A percentile compares a stretch with the other conserved stretches of the same genome.
These are phyloP conservation scores for Notiomystis cincta DNA, from an alignment of 2,113 vertebrate species.

Conservation along the genomic window DNA sequence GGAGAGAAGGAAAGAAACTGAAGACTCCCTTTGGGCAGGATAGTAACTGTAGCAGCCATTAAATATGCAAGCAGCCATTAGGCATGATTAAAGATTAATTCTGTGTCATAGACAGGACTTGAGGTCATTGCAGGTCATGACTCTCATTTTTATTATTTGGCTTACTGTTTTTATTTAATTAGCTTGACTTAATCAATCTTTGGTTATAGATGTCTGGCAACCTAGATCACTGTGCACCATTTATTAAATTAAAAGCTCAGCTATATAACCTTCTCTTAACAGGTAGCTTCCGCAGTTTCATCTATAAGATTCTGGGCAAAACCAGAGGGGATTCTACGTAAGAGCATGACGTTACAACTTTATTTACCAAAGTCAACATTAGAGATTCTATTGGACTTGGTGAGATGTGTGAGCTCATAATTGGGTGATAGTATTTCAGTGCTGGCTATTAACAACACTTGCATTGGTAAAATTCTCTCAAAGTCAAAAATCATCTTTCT, in stretches of 20 bases:
- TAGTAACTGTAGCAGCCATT: conserved; percentile 59
- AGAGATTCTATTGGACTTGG: background rate
- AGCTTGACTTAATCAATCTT: conserved; percentile 65
- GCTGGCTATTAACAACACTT: background rate
- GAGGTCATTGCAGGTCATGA: conserved; percentile 66
- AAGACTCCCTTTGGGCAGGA: conserved; percentile 58
- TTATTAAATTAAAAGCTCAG: background rate
- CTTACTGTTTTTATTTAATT: conserved; percentile 77
- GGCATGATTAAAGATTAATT: conserved; percentile 77
- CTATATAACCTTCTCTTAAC: background rate
- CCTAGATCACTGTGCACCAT: background rate
- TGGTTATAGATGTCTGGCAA: conserved; percentile 39
- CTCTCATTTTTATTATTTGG: conserved; percentile 67
- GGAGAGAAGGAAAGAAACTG: conserved; percentile 30
- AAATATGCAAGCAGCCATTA: conserved; percentile 72
- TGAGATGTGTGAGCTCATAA: background rate
- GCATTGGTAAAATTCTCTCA: background rate
- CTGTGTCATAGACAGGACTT: conserved; percentile 56
- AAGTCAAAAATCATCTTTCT: background rate
- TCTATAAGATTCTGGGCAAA: background rate
- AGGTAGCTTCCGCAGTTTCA: background rate
- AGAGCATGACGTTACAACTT: background rate
- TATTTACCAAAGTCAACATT: background rate
- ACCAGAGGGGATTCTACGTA: background rate
- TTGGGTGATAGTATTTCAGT: background rate